Evolutionary conservation across 1,140 invertebrate genomes (phyloP), one percentile per base, ranked within the genome.

Genomic region (Drosophila mauritiana): DNA sequence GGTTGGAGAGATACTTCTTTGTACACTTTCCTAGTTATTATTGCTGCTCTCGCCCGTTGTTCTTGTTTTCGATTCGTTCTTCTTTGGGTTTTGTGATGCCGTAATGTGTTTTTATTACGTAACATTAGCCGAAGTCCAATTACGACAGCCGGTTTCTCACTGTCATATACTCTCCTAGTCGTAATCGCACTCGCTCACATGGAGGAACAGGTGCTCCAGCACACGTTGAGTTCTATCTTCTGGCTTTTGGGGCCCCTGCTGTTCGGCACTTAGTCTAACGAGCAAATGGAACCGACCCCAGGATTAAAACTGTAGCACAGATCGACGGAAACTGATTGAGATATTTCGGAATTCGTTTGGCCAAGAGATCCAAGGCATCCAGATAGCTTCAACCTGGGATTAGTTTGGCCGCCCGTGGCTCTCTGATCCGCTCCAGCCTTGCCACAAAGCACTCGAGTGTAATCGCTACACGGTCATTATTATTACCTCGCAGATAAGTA

Each of bases 401-500:
- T 68, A 68, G 36, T 36, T 43, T n/a, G 22, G 39, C 64, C 37
- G 46, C 64, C 59, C 15, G 37, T 25, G 64, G 63, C 59, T 65
- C 61, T 65, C 39, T 45, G 36, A 55, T 48, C 63, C 27, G 57
- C 59, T 15, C 20, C 20, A 51, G 45, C 63, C 57, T 37, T 67
- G 53, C 56, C 17, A 15, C 25, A 63, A 67, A 49, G 79, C 85
- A 88, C 63, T 76, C 84, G 68, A 88, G 84, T 86, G 83, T 86
- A 86, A 86, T 86, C 79, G 84, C 83, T 79, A 88, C 84, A 83
- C 73, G 83, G 83, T 89, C 83, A 83, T 86, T 89, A 88, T 86
- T 79, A 83, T 86, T 88, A 83, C 83, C 83, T 88, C 70, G 75
- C 84, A 74, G 75, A 79, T 88, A 86, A 83, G 65, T 83, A 83